Evolutionary conservation across 2,797 vertebrate genomes (phyloP), one percentile per base, ranked within the genome.

Genomic region (Phoeniculus purpureus): DNA sequence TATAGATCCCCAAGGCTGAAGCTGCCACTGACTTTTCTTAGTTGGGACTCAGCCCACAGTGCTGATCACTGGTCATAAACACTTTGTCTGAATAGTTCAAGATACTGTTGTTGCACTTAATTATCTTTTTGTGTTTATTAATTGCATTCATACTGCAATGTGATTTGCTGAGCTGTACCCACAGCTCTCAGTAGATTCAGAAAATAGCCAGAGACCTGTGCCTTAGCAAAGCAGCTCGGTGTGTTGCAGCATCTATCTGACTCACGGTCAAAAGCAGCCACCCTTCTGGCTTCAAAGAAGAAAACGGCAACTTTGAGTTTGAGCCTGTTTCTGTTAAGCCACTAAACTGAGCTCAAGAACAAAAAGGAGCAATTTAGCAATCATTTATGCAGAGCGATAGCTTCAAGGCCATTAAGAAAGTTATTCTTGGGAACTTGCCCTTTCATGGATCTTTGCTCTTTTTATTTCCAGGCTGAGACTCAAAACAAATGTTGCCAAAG

Each of bases 321-420:
- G 32, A 89, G 55, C 45, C 74, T 74, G 29, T 65, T 79, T 86
- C 78, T 93, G 54, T 90, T 65, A 84, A 88, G 61, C 21, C 61
- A 62, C 61, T 93, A 73, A 81, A 89, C 80, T 9, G 45, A 88
- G 47, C 32, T 90, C 43, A 62, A 43, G 78, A 86, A 62, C 43
- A 84, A 50, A 89, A 83, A 78, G n/a, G 40, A 87, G 47, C 58
- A 64, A 83, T 89, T 94, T 72, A 76, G 51, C 37, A 85, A 80
- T 64, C 66, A 31, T 81, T 90, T 90, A 67, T 40, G 37, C 43
- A 89, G 50, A 81, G 59, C 85, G 88, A 91, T 43, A 85, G n/a
- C 58, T 90, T 94, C 70, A 64, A 87, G 89, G 50, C 83, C 88
- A 85, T 92, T 83, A 92, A 87, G 66, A 52, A 90, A 75, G 67